Percentiles rank a stretch among this genome's conserved stretches.
Evolutionary conservation across 2,888 invertebrate genomes (phyloP).

Genomic region (Emmelina monodactyla): DNA sequence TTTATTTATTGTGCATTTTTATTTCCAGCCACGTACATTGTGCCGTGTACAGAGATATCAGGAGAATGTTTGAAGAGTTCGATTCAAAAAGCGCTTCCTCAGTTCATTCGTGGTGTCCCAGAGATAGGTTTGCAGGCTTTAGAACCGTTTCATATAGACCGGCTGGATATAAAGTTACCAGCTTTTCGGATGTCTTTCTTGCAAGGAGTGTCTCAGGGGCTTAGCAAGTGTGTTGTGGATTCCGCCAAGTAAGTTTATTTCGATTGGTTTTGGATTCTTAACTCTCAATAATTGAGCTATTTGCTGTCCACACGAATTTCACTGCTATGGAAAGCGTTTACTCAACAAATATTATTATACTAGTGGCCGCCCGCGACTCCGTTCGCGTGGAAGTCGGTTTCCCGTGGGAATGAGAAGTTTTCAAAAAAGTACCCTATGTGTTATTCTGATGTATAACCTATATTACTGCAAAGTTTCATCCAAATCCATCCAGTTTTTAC

Average conservation of each 20-base stretch:
- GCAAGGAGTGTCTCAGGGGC: constrained; percentile 27
- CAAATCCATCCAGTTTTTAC: too few species aligned
- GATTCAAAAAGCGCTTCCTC: constrained; percentile 24
- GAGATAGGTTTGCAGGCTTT: constrained; percentile 26
- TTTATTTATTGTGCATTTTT: constrained; percentile 1
- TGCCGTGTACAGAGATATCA: constrained; percentile 24
- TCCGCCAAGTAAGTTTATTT: constrained; percentile 24
- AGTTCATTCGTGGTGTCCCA: constrained; percentile 26
- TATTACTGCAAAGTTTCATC: too few species aligned
- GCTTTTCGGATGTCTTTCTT: constrained; percentile 26
- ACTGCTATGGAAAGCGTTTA: too few species aligned
- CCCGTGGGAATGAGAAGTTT: too few species aligned
- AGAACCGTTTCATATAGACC: constrained; percentile 30
- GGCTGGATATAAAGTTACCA: constrained; percentile 25
- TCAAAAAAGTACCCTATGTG: too few species aligned
- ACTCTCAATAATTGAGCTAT: too few species aligned
- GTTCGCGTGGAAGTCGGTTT: too few species aligned
- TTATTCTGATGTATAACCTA: too few species aligned
- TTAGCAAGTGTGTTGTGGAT: constrained; percentile 31
- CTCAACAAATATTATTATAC: too few species aligned
- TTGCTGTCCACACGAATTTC: too few species aligned
- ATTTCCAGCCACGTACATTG: constrained; percentile 20
- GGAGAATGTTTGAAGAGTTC: constrained; percentile 25
- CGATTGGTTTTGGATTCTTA: too few species aligned
- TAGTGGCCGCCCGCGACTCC: too few species aligned